Evolutionary conservation across 2,888 invertebrate genomes (phyloP), one percentile per base, ranked within the genome.

Genomic region (Melinaea menophilus): DNA sequence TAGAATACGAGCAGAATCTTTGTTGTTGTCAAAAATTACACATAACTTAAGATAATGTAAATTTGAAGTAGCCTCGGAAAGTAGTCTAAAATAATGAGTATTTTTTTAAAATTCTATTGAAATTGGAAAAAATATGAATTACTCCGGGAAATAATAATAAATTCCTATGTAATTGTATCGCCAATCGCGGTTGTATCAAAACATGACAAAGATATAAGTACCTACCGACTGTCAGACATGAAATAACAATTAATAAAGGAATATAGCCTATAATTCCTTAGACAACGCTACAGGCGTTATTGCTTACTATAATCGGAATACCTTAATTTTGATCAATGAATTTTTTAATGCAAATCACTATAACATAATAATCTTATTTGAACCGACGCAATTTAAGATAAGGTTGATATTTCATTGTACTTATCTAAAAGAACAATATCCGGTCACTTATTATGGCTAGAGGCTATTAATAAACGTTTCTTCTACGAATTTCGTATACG

Each of bases 291-390:
- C 72, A 72, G 86, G 90, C 88, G 80, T 84, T 88, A 86, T 84
- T 82, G 81, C 83, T 79, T 77, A 77, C 66, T 66, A 66, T 81
- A 80, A 86, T 88, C 86, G 86, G 82, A 87, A 86, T 81, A 76
- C 86, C 84, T 85, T 84, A 85, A 88, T 86, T 88, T 86, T 82
- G 79, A 82, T 89, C 85, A 88, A 84, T 88, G 88, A 84, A 84
- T 86, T 85, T 81, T 81, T 77, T 79, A 82, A 90, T 88, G 85
- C 84, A 86, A 88, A 88, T 84, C 78, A 77, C 69, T 48, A 48
- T 11, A 1, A 0, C 0, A 13, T 1, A 69, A 69, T 61, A 55
- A 61, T 22, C 9, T 34, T 80, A 71, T 66, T 47, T 73, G 3
- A 58, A 73, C 72, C 69, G 78, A 76, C 55, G 0, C 0, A 1